Percentiles rank a stretch among this genome's conserved stretches.
Conservation (phyloP, 2,888 invertebrate genomes). For the Campoplex nolae region DNA sequence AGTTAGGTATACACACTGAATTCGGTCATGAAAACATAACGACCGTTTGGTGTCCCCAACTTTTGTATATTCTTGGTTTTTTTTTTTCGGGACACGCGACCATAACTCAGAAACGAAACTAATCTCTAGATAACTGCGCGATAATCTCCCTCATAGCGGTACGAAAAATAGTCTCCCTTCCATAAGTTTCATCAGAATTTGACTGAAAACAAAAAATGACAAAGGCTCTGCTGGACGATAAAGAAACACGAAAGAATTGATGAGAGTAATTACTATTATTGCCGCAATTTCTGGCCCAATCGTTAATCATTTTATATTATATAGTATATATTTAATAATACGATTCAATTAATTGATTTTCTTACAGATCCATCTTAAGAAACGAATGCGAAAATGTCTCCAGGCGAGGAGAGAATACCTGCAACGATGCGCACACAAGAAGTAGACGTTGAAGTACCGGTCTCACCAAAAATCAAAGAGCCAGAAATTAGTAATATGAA, state of each 20-base stretch:
- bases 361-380: not conserved
- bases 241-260: not conserved
- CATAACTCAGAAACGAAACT: not conserved
- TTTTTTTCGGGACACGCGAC: not conserved
- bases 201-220: not conserved
- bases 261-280: not conserved
- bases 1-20: not conserved
- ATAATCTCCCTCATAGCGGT: not conserved
- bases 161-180: not conserved
- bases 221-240: not conserved
- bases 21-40: not conserved
- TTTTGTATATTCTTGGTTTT: not conserved
- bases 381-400: constrained; percentile 70
- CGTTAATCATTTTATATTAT: too few species aligned
- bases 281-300: not conserved
- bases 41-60: not conserved
- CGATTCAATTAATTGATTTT: not conserved
- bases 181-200: not conserved
- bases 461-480: constrained; percentile 56
- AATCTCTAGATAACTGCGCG: not conserved
- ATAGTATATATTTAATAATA: too few species aligned
- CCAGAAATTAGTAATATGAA: constrained; percentile 84
- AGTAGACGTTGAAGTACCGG: constrained; percentile 54
- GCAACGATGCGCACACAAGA: constrained; percentile 53
- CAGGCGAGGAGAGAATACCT: constrained; percentile 70